These are phyloP conservation scores for Popillia japonica DNA, from an alignment of 1,140 invertebrate species.

Conservation along the genomic window DNA sequence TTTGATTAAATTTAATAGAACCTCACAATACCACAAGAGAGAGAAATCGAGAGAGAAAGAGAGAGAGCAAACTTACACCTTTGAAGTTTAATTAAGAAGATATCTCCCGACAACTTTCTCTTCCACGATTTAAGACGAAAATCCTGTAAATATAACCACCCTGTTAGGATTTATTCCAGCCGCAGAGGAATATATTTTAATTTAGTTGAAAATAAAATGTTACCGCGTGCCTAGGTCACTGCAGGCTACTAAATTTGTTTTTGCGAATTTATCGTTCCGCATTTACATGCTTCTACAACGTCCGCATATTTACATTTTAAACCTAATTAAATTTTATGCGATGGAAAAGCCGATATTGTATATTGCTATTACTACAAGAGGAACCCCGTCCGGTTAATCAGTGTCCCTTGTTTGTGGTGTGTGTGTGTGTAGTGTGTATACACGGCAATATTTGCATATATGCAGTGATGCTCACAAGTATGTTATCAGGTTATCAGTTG, in stretches of 20 bases:
- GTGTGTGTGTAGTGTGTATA: too few relatives aligned
- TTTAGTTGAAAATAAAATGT: not conserved
- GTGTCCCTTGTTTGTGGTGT: not conserved
- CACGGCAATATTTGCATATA: too few relatives aligned
- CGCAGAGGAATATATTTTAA: not conserved
- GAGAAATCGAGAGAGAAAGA: too few relatives aligned
- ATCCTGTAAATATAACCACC: not conserved
- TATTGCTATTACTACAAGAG: not conserved
- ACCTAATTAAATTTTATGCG: constrained; percentile 13
- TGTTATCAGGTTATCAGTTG: too few relatives aligned
- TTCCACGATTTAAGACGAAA: not conserved
- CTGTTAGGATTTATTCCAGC: not conserved
- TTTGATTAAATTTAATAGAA: constrained; percentile 23
- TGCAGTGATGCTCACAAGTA: too few relatives aligned
- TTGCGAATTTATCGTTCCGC: not conserved
- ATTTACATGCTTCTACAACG: constrained; percentile 5
- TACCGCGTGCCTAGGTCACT: not conserved
- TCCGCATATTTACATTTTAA: not conserved
- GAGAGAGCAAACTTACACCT: not conserved
- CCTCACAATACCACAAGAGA: too few relatives aligned
- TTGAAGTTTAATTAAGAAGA: constrained; percentile 3
- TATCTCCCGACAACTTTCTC: not conserved
- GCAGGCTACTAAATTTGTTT: not conserved
- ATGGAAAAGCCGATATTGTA: constrained; percentile 1
- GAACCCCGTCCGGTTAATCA: not conserved